Evolutionary conservation across 2,888 invertebrate species (phyloP), one percentile per base, ranked within the genome.

Genomic region (Drosophila helvetica): DNA sequence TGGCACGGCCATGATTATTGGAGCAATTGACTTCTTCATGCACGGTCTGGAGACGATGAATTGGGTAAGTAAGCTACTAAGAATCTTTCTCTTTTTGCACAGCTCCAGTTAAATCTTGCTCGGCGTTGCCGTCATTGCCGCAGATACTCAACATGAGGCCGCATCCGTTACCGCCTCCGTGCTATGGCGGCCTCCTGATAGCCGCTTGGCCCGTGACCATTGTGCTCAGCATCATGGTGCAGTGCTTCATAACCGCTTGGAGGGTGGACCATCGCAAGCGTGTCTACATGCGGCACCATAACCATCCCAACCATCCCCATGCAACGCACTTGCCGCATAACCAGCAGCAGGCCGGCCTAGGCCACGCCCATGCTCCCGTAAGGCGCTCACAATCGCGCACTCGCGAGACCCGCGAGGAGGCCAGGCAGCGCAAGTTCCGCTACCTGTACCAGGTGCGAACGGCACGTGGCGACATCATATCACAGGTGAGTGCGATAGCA

Each of bases 381-480:
- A 74, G 88, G 0, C 85, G 91, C 0, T 76, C 90, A 2, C 89
- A 91, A 58, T 93, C 94, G 8, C 92, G 96, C 75, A 96, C 95
- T 0, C 94, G 96, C 65, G 95, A 96, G 88, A 95, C 96, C 66
- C 93, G 95, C 59, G 96, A 96, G 73, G 96, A 96, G 91, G 94
- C 96, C 92, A 94, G 96, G 61, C 96, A 97, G 91, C 95, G 96
- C 90, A 96, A 96, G 91, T 97, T 97, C 91, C 93, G 97, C 77
- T 97, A 97, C 90, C 93, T 97, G 76, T 97, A 97, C 93, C 97
- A 97, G 93, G 96, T 97, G 64, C 94, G 97, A 80, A 96, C 97
- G 9, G 96, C 96, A 30, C 96, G 97, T 85, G 97, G 97, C 15
- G 97, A 97, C 92, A 96, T 97, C 75, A 96, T 97, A 80, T 96